Evolutionary conservation across 2,888 invertebrate genomes (phyloP).

Genomic region (Oxytorus armatus): DNA sequence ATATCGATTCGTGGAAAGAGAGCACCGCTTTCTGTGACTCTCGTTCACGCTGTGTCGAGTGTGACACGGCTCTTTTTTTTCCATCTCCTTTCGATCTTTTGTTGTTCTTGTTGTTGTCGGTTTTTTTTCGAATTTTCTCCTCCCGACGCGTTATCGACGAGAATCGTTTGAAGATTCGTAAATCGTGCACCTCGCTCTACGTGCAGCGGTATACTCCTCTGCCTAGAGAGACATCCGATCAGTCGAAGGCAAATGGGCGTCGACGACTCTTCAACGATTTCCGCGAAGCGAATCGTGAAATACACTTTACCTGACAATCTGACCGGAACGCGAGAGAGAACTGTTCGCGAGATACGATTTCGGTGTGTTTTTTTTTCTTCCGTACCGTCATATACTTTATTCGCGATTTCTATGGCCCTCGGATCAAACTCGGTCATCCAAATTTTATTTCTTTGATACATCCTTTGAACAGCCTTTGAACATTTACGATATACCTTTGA

Average conservation of each 20-base stretch:
- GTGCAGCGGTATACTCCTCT: neutral
- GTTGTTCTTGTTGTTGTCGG: too few species aligned
- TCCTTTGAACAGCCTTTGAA: neutral
- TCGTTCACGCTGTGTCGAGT: constrained; percentile 22
- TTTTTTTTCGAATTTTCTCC: constrained; percentile 34
- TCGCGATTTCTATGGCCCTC: constrained; percentile 13
- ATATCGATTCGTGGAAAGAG: constrained; percentile 18
- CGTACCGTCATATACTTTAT: constrained; percentile 8
- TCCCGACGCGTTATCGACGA: constrained; percentile 41
- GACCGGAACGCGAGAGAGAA: constrained; percentile 24
- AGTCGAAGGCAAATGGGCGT: constrained; percentile 24
- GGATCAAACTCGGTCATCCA: neutral
- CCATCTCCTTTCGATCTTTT: constrained; percentile 35
- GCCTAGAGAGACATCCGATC: neutral
- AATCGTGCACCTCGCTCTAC: neutral
- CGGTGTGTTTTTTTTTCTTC: neutral
- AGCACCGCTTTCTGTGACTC: constrained; percentile 4
- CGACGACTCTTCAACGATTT: constrained; percentile 24
- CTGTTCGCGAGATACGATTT: constrained; percentile 19
- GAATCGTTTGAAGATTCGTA: constrained; percentile 40
- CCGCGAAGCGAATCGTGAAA: constrained; percentile 1
- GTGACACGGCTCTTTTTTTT: constrained; percentile 37
- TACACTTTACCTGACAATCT: constrained; percentile 34
- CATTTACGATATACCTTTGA: neutral
- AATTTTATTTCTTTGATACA: neutral